Evolutionary conservation across 2,113 vertebrate species (phyloP).

Genomic region (Prinia subflava): DNA sequence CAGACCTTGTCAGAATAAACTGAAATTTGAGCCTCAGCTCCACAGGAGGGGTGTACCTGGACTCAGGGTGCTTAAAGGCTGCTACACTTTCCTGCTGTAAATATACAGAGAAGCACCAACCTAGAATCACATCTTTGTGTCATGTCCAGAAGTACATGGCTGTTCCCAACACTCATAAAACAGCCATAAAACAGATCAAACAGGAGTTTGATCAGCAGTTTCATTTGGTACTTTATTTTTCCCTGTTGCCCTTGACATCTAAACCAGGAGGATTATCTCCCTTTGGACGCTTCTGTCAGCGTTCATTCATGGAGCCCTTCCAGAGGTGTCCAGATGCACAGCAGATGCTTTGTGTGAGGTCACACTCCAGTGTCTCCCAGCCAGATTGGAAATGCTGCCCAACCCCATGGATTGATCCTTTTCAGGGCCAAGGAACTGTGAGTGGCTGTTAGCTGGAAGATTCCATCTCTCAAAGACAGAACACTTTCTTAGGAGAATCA

Average conservation of each 20-base stretch:
- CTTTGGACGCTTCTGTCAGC: background rate
- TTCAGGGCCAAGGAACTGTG: background rate
- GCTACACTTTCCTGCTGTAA: background rate
- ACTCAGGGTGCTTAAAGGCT: background rate
- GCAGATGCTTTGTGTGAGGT: background rate
- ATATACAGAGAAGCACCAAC: background rate
- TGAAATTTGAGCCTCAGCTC: background rate
- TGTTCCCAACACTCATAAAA: background rate
- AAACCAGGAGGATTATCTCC: background rate
- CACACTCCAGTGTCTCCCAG: background rate
- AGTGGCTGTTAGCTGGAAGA: background rate
- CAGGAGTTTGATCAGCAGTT: background rate
- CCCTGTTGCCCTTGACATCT: background rate
- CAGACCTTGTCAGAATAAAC: background rate
- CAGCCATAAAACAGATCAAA: background rate
- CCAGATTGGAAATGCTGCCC: background rate
- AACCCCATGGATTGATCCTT: background rate
- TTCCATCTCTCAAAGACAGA: background rate
- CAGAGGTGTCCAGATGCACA: background rate
- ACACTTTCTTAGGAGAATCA: background rate
- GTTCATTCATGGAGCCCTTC: background rate
- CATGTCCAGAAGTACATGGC: background rate
- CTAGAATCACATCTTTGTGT: background rate
- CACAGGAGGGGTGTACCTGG: background rate
- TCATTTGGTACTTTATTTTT: background rate